Evolutionary conservation across 2,797 vertebrate species (phyloP), one percentile per base, ranked within the genome.

Genomic region (Crossoptilon crossoptilon): DNA sequence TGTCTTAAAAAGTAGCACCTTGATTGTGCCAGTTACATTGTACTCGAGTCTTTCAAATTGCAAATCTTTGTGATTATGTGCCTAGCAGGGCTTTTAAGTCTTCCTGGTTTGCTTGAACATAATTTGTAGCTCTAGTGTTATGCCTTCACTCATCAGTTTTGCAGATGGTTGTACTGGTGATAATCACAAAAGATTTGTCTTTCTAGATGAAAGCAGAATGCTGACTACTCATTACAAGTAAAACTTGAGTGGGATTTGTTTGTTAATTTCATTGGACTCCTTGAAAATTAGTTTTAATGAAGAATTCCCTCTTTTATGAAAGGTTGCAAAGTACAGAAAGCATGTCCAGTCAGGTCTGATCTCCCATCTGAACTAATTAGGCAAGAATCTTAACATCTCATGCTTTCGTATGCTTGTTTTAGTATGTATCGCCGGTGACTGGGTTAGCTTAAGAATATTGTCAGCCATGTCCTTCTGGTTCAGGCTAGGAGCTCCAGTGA

Each of bases 21-120:
- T 95, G 97, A 97, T 97, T 97, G 93, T 95, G 86, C 92, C 85
- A 89, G 88, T 80, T 89, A 77, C 85, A 58, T 43, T 94, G 87
- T 90, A 90, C 88, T 93, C 35, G 78, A 92, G 83, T 86, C 91
- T 95, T 95, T 90, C 85, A 96, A 95, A 96, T 95, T 95, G 95
- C 91, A 91, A 67, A 96, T 95, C 89, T 92, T 48, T 1, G 71
- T 96, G 96, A 95, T 96, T 94, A 95, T 92, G 79, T 92, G 87
- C 89, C 85, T 87, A 33, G 85, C 80, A 67, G 56, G 71, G 76
- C 90, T 95, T 96, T 93, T 95, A 95, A 92, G 56, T 43, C 76
- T 80, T 93, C 80, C 81, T 93, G 74, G 73, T 93, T 96, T 94
- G 87, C 93, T 92, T 81, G 94, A 94, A 93, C 35, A 5, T 96